A percentile compares a stretch with the other conserved stretches of the same genome.
phyloP scores from a whole-genome alignment of 2,888 invertebrate species.

The Synanthedon tipuliformis region DNA sequence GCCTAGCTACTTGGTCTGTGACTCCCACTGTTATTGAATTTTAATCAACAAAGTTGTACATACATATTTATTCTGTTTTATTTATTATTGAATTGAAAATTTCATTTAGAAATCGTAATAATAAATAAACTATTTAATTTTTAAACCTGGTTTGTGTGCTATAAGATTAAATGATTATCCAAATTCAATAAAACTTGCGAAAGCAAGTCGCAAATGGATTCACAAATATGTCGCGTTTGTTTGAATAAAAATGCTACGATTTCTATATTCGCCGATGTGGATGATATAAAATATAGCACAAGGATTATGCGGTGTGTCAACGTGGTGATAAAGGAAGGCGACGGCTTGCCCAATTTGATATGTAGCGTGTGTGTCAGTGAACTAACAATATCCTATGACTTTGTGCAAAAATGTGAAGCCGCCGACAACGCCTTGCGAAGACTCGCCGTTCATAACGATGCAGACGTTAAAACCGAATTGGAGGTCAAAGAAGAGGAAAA shows the following conservation, averaged over 20 bases:
- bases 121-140: no score
- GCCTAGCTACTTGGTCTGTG: no score
- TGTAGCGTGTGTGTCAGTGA: conserved; percentile 41
- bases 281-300: conserved; percentile 32
- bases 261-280: conserved; percentile 36
- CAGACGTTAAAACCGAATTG: conserved; percentile 15
- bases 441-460: conserved; percentile 16
- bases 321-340: conserved; percentile 35
- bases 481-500: conserved; percentile 20
- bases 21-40: no score
- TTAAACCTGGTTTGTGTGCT: no score
- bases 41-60: no score
- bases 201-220: conserved; percentile 14
- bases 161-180: no score
- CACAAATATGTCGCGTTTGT: conserved; percentile 44
- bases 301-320: conserved; percentile 47
- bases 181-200: no score
- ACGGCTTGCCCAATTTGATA: conserved; percentile 44
- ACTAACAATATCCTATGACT: conserved; percentile 35
- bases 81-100: no score
- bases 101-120: no score
- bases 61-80: no score
- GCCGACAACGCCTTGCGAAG: conserved; percentile 41
- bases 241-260: conserved; percentile 36
- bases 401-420: conserved; percentile 44